phyloP scores from a whole-genome alignment of 2,113 vertebrate genomes.

The Eulemur macaco region DNA sequence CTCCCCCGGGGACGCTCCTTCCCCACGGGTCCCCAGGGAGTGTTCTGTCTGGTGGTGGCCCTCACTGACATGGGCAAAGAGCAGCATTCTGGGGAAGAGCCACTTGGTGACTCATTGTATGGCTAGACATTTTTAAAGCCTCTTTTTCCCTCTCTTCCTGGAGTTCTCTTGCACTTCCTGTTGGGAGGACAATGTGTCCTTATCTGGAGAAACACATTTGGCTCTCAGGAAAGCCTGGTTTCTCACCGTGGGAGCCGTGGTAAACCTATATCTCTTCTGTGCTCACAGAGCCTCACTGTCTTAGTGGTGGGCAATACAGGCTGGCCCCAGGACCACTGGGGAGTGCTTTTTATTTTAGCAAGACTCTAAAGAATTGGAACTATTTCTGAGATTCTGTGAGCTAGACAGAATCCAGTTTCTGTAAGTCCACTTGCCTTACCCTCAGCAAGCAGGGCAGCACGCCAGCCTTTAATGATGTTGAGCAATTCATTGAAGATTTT shows the following conservation, averaged over 20 bases:
- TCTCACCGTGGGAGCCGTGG: neutral
- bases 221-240: neutral
- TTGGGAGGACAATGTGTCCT: neutral
- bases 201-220: neutral
- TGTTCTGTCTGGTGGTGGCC: neutral
- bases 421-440: neutral
- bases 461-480: neutral
- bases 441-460: neutral
- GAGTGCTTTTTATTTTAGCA: neutral
- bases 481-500: neutral
- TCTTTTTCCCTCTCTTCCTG: neutral
- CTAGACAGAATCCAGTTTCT: neutral
- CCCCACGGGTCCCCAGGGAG: neutral
- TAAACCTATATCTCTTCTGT: neutral
- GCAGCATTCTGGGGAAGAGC: neutral
- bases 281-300: fast-evolving
- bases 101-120: neutral
- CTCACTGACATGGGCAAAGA: neutral
- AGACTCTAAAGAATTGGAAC: neutral
- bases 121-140: neutral
- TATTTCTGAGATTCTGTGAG: neutral
- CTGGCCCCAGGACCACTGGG: neutral
- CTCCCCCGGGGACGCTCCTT: neutral
- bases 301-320: too few relatives aligned
- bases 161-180: neutral